A percentile compares a stretch with the other conserved stretches of the same genome.
Evolutionary conservation across 2,888 invertebrate species (phyloP).

Genomic region (Meiosimyza decipiens): DNA sequence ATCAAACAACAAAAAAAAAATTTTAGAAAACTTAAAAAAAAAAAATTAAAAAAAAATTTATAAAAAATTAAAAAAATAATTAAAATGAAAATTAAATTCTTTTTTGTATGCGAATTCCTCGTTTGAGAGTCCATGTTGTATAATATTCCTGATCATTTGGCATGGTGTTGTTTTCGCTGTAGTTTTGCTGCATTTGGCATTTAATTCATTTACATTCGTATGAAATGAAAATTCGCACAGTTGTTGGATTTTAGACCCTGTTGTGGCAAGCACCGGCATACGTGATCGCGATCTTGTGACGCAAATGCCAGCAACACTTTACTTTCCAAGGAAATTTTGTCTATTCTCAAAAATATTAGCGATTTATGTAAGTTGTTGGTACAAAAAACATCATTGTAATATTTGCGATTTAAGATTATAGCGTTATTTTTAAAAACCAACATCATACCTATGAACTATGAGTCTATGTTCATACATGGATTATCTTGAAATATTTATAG

Average conservation of each 20-base stretch:
- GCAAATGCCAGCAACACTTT: slow-evolving; percentile 17
- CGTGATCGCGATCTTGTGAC: slow-evolving; percentile 42
- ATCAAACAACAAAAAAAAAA: background rate
- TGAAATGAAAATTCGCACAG: slow-evolving; percentile 32
- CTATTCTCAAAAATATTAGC: background rate
- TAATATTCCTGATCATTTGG: slow-evolving; percentile 1
- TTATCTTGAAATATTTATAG: too few species aligned
- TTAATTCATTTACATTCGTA: slow-evolving; percentile 36
- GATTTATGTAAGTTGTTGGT: too few species aligned
- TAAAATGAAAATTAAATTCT: background rate
- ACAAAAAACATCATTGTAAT: too few species aligned
- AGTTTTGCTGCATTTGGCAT: slow-evolving; percentile 25
- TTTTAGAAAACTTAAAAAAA: background rate
- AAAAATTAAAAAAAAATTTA: background rate
- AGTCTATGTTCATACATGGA: too few species aligned
- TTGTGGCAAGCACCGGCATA: slow-evolving; percentile 34
- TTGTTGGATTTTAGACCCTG: slow-evolving; percentile 25
- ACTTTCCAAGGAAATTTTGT: slow-evolving; percentile 8
- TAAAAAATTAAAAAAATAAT: background rate
- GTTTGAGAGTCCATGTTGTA: background rate
- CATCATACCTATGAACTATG: too few species aligned
- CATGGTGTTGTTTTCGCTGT: slow-evolving; percentile 1
- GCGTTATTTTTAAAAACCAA: too few species aligned
- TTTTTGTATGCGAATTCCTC: background rate
- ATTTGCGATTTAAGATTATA: too few species aligned